Evolutionary conservation across 2,797 vertebrate genomes (phyloP).

Genomic region (Lophius americanus): DNA sequence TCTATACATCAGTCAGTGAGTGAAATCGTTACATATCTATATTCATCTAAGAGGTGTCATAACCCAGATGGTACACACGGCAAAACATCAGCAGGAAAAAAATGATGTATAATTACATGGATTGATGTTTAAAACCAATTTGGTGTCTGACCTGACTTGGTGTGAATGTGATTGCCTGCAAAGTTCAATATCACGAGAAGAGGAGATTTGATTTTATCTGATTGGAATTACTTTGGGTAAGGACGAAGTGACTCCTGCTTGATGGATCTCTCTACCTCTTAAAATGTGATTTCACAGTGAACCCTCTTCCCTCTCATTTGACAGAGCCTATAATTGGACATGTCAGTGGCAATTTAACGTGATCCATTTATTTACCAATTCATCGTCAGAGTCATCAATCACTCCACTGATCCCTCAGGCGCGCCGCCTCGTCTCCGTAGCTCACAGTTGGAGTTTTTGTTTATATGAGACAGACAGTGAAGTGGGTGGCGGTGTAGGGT

Average conservation of each 20-base stretch:
- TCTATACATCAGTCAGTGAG: too few relatives aligned
- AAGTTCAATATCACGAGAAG: slow-evolving; percentile 57
- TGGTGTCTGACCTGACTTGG: slow-evolving; percentile 21
- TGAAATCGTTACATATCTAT: too few relatives aligned
- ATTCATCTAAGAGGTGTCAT: too few relatives aligned
- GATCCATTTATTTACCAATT: slow-evolving; percentile 84
- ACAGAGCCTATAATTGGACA: slow-evolving; percentile 82
- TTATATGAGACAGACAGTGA: slow-evolving; percentile 29
- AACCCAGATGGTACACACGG: too few relatives aligned
- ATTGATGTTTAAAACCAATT: not conserved
- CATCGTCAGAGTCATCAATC: slow-evolving; percentile 76
- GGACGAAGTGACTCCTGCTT: slow-evolving; percentile 58
- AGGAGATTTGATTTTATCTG: slow-evolving; percentile 34
- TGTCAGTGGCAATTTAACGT: slow-evolving; percentile 84
- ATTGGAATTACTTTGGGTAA: slow-evolving; percentile 7
- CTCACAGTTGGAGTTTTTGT: slow-evolving; percentile 32
- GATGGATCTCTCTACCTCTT: slow-evolving; percentile 75
- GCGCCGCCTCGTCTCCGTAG: slow-evolving; percentile 26
- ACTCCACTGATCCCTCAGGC: slow-evolving; percentile 55
- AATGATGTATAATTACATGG: too few relatives aligned
- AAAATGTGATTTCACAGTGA: slow-evolving; percentile 74
- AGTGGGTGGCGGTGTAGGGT: slow-evolving; percentile 42
- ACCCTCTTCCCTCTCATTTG: slow-evolving; percentile 72
- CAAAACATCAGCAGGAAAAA: too few relatives aligned
- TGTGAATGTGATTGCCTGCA: slow-evolving; percentile 28